Base-by-base conservation (phyloP, 2,113 vertebrate species). In the Uria lomvia region DNA sequence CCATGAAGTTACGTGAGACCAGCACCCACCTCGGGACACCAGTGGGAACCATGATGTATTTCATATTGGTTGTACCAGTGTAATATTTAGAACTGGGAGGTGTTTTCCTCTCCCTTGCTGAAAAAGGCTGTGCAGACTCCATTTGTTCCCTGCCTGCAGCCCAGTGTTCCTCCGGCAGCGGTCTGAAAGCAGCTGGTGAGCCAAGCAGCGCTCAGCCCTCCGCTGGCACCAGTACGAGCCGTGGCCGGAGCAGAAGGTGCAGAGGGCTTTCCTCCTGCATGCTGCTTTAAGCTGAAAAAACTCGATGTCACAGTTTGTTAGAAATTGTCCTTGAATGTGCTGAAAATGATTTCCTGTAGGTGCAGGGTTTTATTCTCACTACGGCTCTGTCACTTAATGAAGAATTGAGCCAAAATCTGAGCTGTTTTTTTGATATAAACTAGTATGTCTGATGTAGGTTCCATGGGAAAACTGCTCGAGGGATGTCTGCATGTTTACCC, bases 391-490 rank as follows among this genome's bases (percentile, higher is more conserved):
- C 58, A 22, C 8, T 40, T 23, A 5, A 8, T 30, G 30, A 72
- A 65, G 43, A 66, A 53, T 27, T 3, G 3, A 43, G 7, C 18
- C 43, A 24, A 40, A 86, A 43, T 6, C 16, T 17, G 49, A 68
- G 8, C 9, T 26, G 0, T 27, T 67, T 84, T 56, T 62, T 4
- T 9, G 16, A 8, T 7, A 14, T 2, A 15, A 53, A 14, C 4
- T 1, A 2, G 1, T 5, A 1, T 0, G 2, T 3, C 30, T 1
- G 3, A 1, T 0, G 1, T 0, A 15, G 58, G 11, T n/a, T 26
- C 80, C 18, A 1, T 0, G 11, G 78, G 58, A 63, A 59, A 3
- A 3, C 23, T 3, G 11, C 23, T 22, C 1, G 3, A 3, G 6
- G 50, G 49, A 9, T 15, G 12, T 15, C 3, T 10, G 9, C 7